phyloP scores from a whole-genome alignment of 2,888 invertebrate genomes.

The Strigamia transsilvanica region DNA sequence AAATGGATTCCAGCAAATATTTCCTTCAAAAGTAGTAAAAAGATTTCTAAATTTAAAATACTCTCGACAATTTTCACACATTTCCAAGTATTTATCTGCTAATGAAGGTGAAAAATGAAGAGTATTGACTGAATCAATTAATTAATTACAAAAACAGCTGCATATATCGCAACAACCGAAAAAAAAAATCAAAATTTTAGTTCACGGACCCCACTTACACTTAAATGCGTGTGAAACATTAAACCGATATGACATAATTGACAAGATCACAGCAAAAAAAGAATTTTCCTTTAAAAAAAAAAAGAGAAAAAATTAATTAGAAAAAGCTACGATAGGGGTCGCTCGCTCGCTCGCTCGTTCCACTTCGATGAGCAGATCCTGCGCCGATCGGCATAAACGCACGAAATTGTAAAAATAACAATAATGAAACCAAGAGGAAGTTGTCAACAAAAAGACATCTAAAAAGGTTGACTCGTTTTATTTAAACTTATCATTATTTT shows the following conservation, averaged over 20 bases:
- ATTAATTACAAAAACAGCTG: not conserved
- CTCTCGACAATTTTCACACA: not conserved
- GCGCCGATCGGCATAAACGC: not conserved
- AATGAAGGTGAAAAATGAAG: not conserved
- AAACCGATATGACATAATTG: not conserved
- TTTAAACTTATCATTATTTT: not conserved
- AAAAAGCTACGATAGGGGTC: not conserved
- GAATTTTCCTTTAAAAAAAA: not conserved
- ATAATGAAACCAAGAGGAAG: not conserved
- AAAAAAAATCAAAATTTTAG: not conserved
- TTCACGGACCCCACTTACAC: not conserved
- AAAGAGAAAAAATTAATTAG: not conserved
- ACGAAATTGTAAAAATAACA: not conserved
- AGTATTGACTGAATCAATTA: not conserved
- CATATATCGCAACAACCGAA: not conserved
- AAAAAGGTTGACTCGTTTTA: not conserved
- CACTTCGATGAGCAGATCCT: not conserved
- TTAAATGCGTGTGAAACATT: not conserved
- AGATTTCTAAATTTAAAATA: not conserved
- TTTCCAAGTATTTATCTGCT: not conserved
- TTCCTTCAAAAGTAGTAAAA: not conserved
- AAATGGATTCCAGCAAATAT: not conserved
- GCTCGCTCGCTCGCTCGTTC: not conserved
- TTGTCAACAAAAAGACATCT: conserved; percentile 4
- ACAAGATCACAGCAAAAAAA: conserved; percentile 4